Conservation (phyloP, 2,113 vertebrate species). For the Capra hircus region DNA sequence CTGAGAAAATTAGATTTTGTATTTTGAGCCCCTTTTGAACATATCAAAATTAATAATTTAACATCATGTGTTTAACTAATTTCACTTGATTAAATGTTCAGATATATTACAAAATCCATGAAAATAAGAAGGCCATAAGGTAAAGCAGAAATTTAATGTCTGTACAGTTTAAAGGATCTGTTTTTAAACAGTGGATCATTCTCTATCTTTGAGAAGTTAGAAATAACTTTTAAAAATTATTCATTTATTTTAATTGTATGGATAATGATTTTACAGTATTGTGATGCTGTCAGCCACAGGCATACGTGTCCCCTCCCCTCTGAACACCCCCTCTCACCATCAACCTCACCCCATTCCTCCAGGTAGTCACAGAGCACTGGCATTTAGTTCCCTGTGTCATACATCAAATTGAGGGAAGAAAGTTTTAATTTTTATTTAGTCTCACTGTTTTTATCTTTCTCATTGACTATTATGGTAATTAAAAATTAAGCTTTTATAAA, state of each 20-base stretch:
- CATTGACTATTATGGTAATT: neutral
- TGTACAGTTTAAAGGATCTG: neutral
- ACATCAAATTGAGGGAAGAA: neutral
- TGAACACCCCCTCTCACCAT: no score
- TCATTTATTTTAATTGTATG: no score
- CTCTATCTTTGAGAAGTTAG: neutral
- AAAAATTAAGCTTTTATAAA: neutral
- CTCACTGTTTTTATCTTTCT: neutral
- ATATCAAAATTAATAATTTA: neutral
- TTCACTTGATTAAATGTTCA: neutral
- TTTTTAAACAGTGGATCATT: neutral
- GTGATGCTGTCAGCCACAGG: no score
- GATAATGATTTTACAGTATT: no score
- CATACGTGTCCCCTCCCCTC: no score
- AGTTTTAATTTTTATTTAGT: neutral
- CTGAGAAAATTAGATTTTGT: neutral
- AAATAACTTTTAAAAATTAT: neutral
- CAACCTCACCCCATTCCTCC: no score
- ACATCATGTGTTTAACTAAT: slow-evolving; percentile 11
- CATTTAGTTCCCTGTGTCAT: no score
- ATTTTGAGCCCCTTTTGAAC: neutral
- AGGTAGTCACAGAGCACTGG: no score
- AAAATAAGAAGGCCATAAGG: neutral
- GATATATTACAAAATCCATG: neutral
- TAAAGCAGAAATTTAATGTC: neutral